Evolutionary conservation across 2,797 vertebrate species (phyloP), one percentile per base, ranked within the genome.

Genomic region (Melanotaenia trifasciata): DNA sequence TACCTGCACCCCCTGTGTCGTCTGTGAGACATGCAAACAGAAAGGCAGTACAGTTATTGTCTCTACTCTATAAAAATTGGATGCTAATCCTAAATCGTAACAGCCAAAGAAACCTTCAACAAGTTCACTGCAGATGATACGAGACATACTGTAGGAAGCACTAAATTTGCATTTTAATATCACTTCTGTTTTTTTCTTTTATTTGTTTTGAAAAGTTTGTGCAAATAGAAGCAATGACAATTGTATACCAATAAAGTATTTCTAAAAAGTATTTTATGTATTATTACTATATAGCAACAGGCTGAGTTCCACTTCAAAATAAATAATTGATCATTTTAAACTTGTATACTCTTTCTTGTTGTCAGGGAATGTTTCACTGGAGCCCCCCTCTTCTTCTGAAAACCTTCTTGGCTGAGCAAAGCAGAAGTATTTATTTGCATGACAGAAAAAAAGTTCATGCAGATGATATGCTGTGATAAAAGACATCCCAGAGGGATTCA

Each of bases 1-100:
- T 59, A 95, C 94, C 88, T 95, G 95, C 58, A 95, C 93, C 51
- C 95, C 95, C 63, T 95, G 95, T 60, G 93, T 92, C 13, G 94
- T 94, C 95, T 96, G 80, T 78, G 36, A 67, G 28, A 74, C 4
- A 83, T 13, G 77, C 32, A 76, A 16, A 74, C 47, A 76, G 7
- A 7, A 51, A 14, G 77, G 9, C 26, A 20, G 24, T 10, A 0
- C 1, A 35, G 33, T 62, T 12, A 1, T 0, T 59, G 6, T 9
- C n/a, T 47, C 7, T 33, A 16, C 16, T 40, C 12, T 28, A 2
- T 24, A 61, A 67, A 72, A 20, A 62, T 0, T 1, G 2, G 26
- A 5, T 45, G 61, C 16, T 58, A 1, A 76, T 28, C 32, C 51
- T 8, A 13, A 58, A 51, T 60, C 53, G 24, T 24, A 67, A 80